phyloP scores from a whole-genome alignment of 2,797 vertebrate genomes.

The Melanotaenia parkinsoni region DNA sequence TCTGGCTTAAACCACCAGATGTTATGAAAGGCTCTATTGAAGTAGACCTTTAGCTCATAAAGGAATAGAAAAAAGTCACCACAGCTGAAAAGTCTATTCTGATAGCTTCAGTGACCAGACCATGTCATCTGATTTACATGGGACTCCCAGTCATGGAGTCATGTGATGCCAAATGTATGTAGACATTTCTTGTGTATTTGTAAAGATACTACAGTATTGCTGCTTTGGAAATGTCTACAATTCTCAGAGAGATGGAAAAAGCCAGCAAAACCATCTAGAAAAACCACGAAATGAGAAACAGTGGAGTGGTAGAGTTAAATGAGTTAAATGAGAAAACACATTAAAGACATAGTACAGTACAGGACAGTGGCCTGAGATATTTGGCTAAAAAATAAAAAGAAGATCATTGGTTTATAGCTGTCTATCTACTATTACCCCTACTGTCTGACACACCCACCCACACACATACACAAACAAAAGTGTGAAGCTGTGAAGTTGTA shows the following conservation, averaged over 20 bases:
- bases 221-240: conserved; percentile 50
- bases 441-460: conserved; percentile 23
- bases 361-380: conserved; percentile 50
- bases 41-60: conserved; percentile 68
- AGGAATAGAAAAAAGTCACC: conserved; percentile 47
- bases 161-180: conserved; percentile 29
- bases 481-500: conserved; percentile 71
- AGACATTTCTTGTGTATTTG: conserved; percentile 33
- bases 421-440: conserved; percentile 51
- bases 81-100: conserved; percentile 55
- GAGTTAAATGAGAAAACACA: conserved; percentile 28
- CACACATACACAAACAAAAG: conserved; percentile 29
- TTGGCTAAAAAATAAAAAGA: conserved; percentile 39
- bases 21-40: conserved; percentile 82
- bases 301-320: conserved; percentile 30
- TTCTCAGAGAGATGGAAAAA: conserved; percentile 26
- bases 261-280: conserved; percentile 24
- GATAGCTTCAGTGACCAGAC: conserved; percentile 68
- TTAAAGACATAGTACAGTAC: conserved; percentile 20
- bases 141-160: conserved; percentile 44
- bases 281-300: conserved; percentile 46
- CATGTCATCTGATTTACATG: conserved; percentile 72
- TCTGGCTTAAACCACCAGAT: conserved; percentile 74
- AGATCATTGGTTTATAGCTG: conserved; percentile 57
- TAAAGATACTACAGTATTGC: conserved; percentile 48